Evolutionary conservation across 1,140 invertebrate species (phyloP).

Genomic region (Hermetia illucens): DNA sequence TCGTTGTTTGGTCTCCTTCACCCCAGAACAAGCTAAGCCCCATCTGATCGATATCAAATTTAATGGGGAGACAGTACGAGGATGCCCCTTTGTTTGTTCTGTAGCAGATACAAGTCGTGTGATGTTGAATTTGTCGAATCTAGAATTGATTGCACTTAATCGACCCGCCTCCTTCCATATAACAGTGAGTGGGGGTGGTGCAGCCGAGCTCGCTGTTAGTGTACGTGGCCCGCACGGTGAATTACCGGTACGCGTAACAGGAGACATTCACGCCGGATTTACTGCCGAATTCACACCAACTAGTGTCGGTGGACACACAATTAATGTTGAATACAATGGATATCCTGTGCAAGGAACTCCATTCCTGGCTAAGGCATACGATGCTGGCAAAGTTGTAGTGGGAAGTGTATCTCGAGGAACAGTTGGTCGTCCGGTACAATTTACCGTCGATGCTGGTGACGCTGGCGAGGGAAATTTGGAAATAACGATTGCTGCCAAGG

Average conservation of each 20-base stretch:
- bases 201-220: slow-evolving; percentile 75
- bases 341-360: slow-evolving; percentile 81
- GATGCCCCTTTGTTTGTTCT: slow-evolving; percentile 77
- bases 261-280: slow-evolving; percentile 70
- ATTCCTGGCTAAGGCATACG: slow-evolving; percentile 85
- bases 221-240: slow-evolving; percentile 66
- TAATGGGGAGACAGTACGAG: slow-evolving; percentile 87
- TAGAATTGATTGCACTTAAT: slow-evolving; percentile 77
- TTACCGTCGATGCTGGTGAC: slow-evolving; percentile 88
- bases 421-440: slow-evolving; percentile 75
- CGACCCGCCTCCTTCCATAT: slow-evolving; percentile 79
- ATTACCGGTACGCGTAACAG: slow-evolving; percentile 78
- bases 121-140: slow-evolving; percentile 57
- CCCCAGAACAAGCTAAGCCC: slow-evolving; percentile 77
- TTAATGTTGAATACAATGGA: slow-evolving; percentile 83
- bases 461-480: slow-evolving; percentile 97
- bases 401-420: slow-evolving; percentile 63
- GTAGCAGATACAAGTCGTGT: slow-evolving; percentile 69
- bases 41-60: slow-evolving; percentile 98
- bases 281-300: slow-evolving; percentile 82
- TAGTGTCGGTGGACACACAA: slow-evolving; percentile 77
- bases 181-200: slow-evolving; percentile 69
- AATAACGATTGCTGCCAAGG: slow-evolving; percentile 88
- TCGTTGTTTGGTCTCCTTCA: slow-evolving; percentile 87
- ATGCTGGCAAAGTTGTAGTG: slow-evolving; percentile 77